Base-by-base conservation (phyloP, 2,888 invertebrate genomes). In the Caenorhabditis virilis region DNA sequence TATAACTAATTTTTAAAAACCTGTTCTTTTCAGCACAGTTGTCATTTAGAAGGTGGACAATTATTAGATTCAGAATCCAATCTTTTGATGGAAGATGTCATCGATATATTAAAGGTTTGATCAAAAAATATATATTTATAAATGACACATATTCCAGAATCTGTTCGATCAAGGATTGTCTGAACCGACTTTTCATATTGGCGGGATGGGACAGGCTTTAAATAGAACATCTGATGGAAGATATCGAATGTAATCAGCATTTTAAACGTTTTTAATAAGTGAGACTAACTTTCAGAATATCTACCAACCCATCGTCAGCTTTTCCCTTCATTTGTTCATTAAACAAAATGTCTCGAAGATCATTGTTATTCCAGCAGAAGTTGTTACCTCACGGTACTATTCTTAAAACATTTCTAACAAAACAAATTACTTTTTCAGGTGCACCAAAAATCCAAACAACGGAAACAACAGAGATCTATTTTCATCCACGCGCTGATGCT, bases 241-340 rank as follows among this genome's bases (percentile, higher is more conserved):
- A 16, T 71, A 65, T 50, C 33, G 46, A 39, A 62, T 71, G 71
- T 71, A n/a, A n/a, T n/a, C n/a, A n/a, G n/a, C n/a, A n/a, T n/a
- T n/a, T n/a, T n/a, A n/a, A n/a, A n/a, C n/a, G n/a, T n/a, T n/a
- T n/a, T n/a, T n/a, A n/a, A n/a, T n/a, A n/a, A n/a, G n/a, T n/a
- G n/a, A n/a, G n/a, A n/a, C n/a, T n/a, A n/a, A 9, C 23, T 50
- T 64, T 56, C 55, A 74, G 74, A 56, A 55, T 61, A 11, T 33
- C 61, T 2, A 59, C 65, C 15, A 56, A 60, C 15, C 51, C 70
- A 18, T 63, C 61, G 4, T 70, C 70, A 2, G 60, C 69, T 25
- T 69, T 67, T 48, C 77, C 77, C 13, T 77, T 70, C 62, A 55
- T 77, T 33, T 77, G 77, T 50, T 55, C 69, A 3, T 50, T 77